Percentiles rank a stretch among this genome's conserved stretches.
Conservation (phyloP, 2,797 vertebrate species). For the Dipus sagitta region DNA sequence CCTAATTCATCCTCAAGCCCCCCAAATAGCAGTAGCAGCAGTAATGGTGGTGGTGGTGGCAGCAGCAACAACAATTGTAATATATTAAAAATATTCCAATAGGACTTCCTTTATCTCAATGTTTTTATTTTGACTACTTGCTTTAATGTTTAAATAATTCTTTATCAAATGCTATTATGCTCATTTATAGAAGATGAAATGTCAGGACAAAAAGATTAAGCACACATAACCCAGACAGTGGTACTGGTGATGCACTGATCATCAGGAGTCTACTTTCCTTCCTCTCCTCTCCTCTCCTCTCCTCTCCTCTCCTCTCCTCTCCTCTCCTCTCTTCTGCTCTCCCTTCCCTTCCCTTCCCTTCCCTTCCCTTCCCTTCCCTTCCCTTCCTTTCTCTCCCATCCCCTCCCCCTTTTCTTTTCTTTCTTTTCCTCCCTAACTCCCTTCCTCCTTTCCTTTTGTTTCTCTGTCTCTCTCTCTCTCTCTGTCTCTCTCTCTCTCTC, state of each 20-base stretch:
- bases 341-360: too few species aligned
- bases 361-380: too few species aligned
- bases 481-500: too few species aligned
- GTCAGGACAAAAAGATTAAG: background rate
- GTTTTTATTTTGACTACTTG: constrained; percentile 27
- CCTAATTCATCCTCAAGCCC: background rate
- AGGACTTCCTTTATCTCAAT: background rate
- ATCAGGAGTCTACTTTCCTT: background rate
- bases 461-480: too few species aligned
- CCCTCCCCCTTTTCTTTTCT: too few species aligned
- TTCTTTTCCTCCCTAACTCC: background rate
- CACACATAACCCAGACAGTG: background rate
- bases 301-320: background rate
- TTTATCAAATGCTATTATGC: background rate
- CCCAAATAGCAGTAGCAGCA: background rate
- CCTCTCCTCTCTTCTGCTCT: too few species aligned
- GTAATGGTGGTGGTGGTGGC: too few species aligned
- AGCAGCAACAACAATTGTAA: background rate
- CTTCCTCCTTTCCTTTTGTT: too few species aligned
- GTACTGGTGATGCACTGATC: background rate
- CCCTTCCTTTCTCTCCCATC: too few species aligned
- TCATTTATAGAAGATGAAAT: background rate
- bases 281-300: too few species aligned
- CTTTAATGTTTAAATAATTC: background rate
- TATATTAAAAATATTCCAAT: background rate